Base-by-base conservation (phyloP, 2,888 invertebrate species). In the Sceliomorpha sp. region DNA sequence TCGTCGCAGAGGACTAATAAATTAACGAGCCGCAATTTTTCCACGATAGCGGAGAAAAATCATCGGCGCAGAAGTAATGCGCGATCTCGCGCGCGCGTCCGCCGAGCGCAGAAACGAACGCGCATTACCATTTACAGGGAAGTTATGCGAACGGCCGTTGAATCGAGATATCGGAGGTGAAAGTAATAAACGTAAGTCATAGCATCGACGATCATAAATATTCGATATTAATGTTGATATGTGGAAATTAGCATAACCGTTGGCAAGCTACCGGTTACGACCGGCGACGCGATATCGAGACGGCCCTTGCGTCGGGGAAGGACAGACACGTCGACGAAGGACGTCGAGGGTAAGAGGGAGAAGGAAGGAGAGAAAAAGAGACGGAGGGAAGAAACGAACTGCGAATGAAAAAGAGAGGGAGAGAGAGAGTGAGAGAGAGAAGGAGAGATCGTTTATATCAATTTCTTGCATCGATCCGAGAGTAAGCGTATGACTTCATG, bases 121-220 rank as follows among this genome's bases (percentile, higher is more conserved):
- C 63, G 60, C 72, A 70, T 69, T 70, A 70, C 68, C 69, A 73
- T 73, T 73, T 55, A 55, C 68, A 70, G 68, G 56, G 67, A 67
- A 70, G 70, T 69, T 55, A 62, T 48, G 62, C 67, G 70, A 73
- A 79, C 78, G 69, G 73, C 70, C 48, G 73, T 71, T 80, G 64
- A 73, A 81, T 83, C 81, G 77, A 75, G 78, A 81, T 83, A 81
- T 81, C 82, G 73, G 77, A 82, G 80, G 84, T 83, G 84, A 84
- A 85, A 86, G 86, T 82, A 84, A 83, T 79, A 80, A 83, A 81
- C 83, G 79, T 87, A 87, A 86, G 78, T 86, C 87, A 84, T 86
- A 83, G 76, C 74, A 74, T 75, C 75, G 75, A 51, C 74, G 81
- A 83, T 85, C 85, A 86, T 88, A 88, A 88, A 87, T 86, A 86